phyloP scores from a whole-genome alignment of 2,797 vertebrate genomes.

The Sphenodon punctatus region DNA sequence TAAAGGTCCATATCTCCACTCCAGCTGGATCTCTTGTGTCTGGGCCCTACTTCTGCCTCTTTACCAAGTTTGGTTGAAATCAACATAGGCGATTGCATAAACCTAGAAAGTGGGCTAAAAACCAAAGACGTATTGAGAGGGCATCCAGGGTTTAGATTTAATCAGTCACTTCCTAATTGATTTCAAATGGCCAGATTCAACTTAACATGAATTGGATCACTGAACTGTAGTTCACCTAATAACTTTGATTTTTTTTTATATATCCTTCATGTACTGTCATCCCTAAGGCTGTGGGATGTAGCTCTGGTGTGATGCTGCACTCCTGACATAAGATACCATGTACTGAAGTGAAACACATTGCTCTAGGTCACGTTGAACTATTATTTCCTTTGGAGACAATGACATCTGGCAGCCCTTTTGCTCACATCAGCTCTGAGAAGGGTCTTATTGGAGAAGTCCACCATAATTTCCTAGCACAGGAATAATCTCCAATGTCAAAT shows the following conservation, averaged over 20 bases:
- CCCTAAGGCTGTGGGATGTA: not conserved
- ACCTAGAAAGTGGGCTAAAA: no score
- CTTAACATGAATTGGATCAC: not conserved
- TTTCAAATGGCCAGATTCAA: constrained; percentile 23
- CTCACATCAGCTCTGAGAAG: not conserved
- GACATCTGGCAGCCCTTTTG: constrained; percentile 34
- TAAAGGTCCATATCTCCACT: no score
- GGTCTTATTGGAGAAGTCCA: not conserved
- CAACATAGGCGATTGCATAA: no score
- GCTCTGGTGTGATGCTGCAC: not conserved
- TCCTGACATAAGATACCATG: not conserved
- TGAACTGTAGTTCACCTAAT: constrained; percentile 22
- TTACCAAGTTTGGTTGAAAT: no score
- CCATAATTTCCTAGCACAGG: not conserved
- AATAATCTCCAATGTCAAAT: constrained; percentile 9
- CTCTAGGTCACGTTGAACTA: constrained; percentile 11
- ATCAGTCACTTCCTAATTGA: constrained; percentile 8
- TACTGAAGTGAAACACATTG: constrained; percentile 14
- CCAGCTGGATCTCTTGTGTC: no score
- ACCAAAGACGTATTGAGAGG: no score
- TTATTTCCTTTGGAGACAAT: constrained; percentile 37
- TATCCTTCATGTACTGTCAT: constrained; percentile 9
- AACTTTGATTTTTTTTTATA: constrained; percentile 23
- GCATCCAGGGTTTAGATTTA: constrained; percentile 17
- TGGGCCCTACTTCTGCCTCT: no score